These are phyloP conservation scores for Rhadinocentrus ornatus DNA, from an alignment of 2,797 vertebrate species.

Conservation along the genomic window DNA sequence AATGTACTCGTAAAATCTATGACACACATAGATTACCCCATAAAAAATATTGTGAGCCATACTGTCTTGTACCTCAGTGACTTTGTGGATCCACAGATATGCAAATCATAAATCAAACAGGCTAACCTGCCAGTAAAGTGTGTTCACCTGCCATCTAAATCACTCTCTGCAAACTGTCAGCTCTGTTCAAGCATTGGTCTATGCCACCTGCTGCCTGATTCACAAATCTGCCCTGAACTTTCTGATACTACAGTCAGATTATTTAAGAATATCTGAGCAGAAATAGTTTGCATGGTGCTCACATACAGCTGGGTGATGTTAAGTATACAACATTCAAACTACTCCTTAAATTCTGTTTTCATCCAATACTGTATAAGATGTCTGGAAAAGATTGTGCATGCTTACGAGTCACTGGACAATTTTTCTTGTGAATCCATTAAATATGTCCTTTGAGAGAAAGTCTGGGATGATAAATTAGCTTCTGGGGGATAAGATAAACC, in stretches of 20 bases:
- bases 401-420: conserved; percentile 50
- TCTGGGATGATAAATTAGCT: conserved; percentile 71
- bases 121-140: background rate
- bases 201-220: background rate
- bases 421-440: conserved; percentile 60
- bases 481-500: conserved; percentile 70
- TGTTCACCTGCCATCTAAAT: conserved; percentile 5
- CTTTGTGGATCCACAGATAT: conserved; percentile 3
- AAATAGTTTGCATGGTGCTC: conserved; percentile 20
- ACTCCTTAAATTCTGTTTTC: conserved; percentile 41
- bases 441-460: conserved; percentile 56
- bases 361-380: conserved; percentile 41
- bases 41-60: background rate
- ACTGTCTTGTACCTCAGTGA: background rate
- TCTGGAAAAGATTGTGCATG: conserved; percentile 40
- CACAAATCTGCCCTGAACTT: conserved; percentile 23
- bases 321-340: conserved; percentile 28
- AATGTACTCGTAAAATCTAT: background rate
- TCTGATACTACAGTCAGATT: conserved; percentile 8
- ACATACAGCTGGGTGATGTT: conserved; percentile 31
- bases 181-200: background rate
- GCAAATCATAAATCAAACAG: background rate
- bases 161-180: background rate
- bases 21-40: background rate
- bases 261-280: conserved; percentile 11